These are phyloP conservation scores for Centruroides sculpturatus DNA, from an alignment of 1,140 invertebrate species.

Conservation along the genomic window DNA sequence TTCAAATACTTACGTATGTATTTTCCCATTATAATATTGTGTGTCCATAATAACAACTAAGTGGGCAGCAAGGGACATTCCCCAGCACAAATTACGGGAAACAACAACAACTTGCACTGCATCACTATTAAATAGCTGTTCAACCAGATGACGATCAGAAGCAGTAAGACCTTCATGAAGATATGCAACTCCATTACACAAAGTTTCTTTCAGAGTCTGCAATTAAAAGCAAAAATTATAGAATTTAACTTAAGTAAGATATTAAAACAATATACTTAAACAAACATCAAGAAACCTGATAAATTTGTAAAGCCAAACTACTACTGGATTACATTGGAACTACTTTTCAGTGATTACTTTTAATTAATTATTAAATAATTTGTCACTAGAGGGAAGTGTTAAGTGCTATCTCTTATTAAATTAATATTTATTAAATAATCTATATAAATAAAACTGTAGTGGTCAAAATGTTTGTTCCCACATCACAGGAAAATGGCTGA, in stretches of 20 bases:
- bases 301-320: no score
- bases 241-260: neutral
- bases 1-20: conserved; percentile 27
- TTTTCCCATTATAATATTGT: conserved; percentile 90
- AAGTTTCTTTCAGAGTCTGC: conserved; percentile 62
- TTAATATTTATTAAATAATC: no score
- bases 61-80: conserved; percentile 70
- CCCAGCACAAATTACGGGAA: conserved; percentile 82
- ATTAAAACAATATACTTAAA: no score
- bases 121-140: conserved; percentile 81
- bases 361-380: no score
- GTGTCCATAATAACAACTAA: conserved; percentile 96
- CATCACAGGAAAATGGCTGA: no score
- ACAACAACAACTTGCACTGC: conserved; percentile 87
- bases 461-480: no score
- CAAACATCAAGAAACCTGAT: no score
- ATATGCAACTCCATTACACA: conserved; percentile 89
- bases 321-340: no score
- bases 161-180: conserved; percentile 82
- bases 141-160: conserved; percentile 72
- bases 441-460: no score
- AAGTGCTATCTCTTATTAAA: no score
- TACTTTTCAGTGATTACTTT: no score
- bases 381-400: no score
- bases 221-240: conserved; percentile 14